A percentile compares a stretch with the other conserved stretches of the same genome.
These are phyloP conservation scores for Hirtodrosophila histrioides DNA, from an alignment of 2,888 invertebrate species.

Conservation along the genomic window DNA sequence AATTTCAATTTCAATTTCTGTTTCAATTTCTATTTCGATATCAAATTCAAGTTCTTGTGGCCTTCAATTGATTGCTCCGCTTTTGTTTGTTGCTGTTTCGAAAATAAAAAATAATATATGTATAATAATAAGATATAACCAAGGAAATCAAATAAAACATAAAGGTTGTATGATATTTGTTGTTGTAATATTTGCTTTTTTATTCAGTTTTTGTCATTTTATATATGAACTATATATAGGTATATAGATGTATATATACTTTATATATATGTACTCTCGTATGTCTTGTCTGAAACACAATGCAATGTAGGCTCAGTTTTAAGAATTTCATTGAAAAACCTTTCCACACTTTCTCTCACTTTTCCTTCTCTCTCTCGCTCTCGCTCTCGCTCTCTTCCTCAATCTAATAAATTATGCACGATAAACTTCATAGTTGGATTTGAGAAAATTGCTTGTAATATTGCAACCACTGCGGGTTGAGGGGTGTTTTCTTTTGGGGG, in stretches of 20 bases:
- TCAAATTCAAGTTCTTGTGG: slow-evolving; percentile 17
- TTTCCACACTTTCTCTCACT: slow-evolving; percentile 11
- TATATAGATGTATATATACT: slow-evolving; percentile 50
- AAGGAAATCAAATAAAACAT: slow-evolving; percentile 49
- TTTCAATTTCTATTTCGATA: slow-evolving; percentile 10
- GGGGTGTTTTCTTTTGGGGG: slow-evolving; percentile 19
- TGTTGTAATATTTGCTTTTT: slow-evolving; percentile 50
- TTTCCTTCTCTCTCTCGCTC: slow-evolving; percentile 1
- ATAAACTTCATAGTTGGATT: slow-evolving; percentile 64
- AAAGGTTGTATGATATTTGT: slow-evolving; percentile 43
- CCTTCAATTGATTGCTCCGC: not conserved
- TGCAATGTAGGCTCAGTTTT: slow-evolving; percentile 42
- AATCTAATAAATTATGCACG: slow-evolving; percentile 65
- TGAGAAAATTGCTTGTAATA: slow-evolving; percentile 38
- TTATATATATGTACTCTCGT: slow-evolving; percentile 30
- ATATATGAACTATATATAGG: slow-evolving; percentile 55
- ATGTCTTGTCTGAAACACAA: slow-evolving; percentile 62
- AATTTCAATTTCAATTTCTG: slow-evolving; percentile 5
- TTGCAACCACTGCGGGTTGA: slow-evolving; percentile 16
- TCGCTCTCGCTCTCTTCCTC: slow-evolving; percentile 10
- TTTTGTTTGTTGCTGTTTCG: slow-evolving; percentile 34
- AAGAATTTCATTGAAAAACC: slow-evolving; percentile 37
- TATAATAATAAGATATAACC: slow-evolving; percentile 15
- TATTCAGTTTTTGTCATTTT: slow-evolving; percentile 62
- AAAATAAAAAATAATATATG: slow-evolving; percentile 4